Evolutionary conservation across 2,888 invertebrate genomes (phyloP).

Genomic region (Carpatolechia fugitivella): DNA sequence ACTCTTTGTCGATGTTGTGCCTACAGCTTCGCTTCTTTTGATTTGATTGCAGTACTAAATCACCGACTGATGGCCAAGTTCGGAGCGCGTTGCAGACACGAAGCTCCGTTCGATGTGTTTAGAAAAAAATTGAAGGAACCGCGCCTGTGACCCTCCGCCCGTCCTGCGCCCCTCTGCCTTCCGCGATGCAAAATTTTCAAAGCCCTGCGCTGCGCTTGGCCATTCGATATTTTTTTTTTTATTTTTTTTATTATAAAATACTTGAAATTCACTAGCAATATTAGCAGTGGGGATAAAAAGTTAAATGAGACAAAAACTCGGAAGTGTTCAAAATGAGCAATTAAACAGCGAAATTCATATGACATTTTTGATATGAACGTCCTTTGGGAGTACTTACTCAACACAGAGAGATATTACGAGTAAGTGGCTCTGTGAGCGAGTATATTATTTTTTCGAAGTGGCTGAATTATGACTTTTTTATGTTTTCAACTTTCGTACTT

Average conservation of each 20-base stretch:
- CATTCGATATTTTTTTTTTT: constrained; percentile 33
- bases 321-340: too few relatives aligned
- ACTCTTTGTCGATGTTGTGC: neutral
- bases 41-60: neutral
- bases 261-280: too few relatives aligned
- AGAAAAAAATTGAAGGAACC: constrained; percentile 53
- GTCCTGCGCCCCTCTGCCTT: constrained; percentile 41
- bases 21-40: neutral
- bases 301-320: too few relatives aligned
- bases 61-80: constrained; percentile 1
- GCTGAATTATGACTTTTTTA: too few relatives aligned
- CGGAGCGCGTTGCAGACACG: constrained; percentile 25
- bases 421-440: too few relatives aligned
- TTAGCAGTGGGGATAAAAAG: too few relatives aligned
- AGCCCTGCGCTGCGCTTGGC: constrained; percentile 52
- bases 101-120: constrained; percentile 39
- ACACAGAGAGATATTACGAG: too few relatives aligned
- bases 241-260: neutral
- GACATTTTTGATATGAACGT: too few relatives aligned
- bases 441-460: too few relatives aligned
- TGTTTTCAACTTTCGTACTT: too few relatives aligned
- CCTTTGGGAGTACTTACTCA: too few relatives aligned
- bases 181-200: constrained; percentile 63
- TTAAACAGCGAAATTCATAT: too few relatives aligned
- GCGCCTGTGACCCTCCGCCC: constrained; percentile 34